Evolutionary conservation across 1,140 invertebrate species (phyloP).

Genomic region (Cydia splendana): DNA sequence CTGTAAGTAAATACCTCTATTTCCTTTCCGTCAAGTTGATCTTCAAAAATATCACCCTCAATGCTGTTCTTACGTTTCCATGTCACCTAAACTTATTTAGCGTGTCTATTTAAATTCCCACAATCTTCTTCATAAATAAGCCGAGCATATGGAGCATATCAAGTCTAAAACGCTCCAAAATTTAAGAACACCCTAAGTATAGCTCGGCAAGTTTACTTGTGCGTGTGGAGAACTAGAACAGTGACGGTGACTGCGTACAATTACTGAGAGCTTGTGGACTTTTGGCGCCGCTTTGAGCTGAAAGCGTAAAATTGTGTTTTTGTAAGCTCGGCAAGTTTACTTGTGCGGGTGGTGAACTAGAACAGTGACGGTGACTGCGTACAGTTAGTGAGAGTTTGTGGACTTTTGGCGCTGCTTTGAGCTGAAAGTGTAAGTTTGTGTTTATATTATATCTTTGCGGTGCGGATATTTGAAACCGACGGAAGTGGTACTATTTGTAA

Average conservation of each 20-base stretch:
- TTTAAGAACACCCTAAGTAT: slow-evolving; percentile 20
- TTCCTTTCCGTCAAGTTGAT: background rate
- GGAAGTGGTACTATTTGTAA: slow-evolving; percentile 13
- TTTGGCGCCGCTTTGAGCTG: background rate
- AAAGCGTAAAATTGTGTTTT: background rate
- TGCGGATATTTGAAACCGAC: slow-evolving; percentile 45
- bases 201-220: slow-evolving; percentile 29
- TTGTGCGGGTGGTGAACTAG: background rate
- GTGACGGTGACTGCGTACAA: background rate
- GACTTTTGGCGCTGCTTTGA: background rate
- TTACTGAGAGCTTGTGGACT: background rate
- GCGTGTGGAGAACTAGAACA: background rate
- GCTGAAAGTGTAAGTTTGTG: slow-evolving; percentile 1
- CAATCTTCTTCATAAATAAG: background rate
- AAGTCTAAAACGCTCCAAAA: slow-evolving; percentile 9
- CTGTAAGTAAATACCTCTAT: too few relatives aligned
- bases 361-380: background rate
- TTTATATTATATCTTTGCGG: background rate
- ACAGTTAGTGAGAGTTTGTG: background rate
- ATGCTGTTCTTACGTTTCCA: background rate
- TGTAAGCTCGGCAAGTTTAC: background rate
- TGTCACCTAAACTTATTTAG: background rate
- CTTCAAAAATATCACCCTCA: background rate
- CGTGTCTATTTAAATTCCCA: background rate
- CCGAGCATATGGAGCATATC: background rate